Evolutionary conservation across 2,888 invertebrate species (phyloP).

Genomic region (Carterocephalus palaemon): DNA sequence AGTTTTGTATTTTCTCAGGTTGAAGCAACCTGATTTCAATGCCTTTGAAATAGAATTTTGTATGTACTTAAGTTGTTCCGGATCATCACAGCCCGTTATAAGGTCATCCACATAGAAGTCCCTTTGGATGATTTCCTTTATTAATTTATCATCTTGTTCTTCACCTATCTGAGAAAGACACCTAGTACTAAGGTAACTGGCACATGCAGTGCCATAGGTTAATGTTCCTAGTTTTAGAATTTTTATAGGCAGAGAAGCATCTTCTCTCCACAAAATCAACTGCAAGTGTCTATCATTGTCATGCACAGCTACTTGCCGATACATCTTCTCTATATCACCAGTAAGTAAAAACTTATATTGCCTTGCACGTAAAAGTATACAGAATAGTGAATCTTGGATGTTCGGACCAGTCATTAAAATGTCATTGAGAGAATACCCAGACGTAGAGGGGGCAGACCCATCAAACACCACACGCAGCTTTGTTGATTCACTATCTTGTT

Average conservation of each 20-base stretch:
- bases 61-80: constrained; percentile 1
- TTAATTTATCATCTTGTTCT: constrained; percentile 16
- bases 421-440: constrained; percentile 32
- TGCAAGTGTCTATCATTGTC: constrained; percentile 23
- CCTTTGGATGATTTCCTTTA: constrained; percentile 9
- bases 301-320: constrained; percentile 23
- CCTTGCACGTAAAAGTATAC: constrained; percentile 26
- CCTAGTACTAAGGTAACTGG: constrained; percentile 23
- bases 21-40: constrained; percentile 12
- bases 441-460: constrained; percentile 28
- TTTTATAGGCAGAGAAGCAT: constrained; percentile 19
- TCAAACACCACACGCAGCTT: constrained; percentile 35
- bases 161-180: constrained; percentile 24
- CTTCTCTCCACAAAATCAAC: constrained; percentile 28
- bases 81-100: background rate
- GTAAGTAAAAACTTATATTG: constrained; percentile 27
- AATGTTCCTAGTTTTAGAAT: constrained; percentile 18
- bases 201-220: constrained; percentile 23
- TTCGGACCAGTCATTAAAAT: constrained; percentile 29
- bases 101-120: constrained; percentile 13
- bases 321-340: constrained; percentile 32
- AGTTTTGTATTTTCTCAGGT: constrained; percentile 14
- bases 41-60: background rate
- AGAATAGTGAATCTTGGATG: constrained; percentile 29
- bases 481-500: constrained; percentile 31